phyloP scores from a whole-genome alignment of 2,888 invertebrate genomes.

The Corythucha ciliata region DNA sequence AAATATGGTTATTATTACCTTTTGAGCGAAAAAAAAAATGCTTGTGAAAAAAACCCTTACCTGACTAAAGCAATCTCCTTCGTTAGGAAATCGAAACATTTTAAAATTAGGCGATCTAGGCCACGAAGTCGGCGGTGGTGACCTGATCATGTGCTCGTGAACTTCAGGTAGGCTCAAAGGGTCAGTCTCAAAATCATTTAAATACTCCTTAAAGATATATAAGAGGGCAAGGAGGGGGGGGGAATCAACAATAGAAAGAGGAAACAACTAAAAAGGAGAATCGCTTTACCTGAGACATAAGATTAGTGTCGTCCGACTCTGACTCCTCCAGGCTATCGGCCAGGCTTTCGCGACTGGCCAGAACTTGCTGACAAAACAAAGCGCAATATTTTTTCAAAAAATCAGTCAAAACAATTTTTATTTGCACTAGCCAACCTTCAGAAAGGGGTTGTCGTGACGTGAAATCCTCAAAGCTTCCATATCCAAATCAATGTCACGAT shows the following conservation, averaged over 20 bases:
- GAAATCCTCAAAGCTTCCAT: slow-evolving; percentile 74
- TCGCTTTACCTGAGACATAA: slow-evolving; percentile 60
- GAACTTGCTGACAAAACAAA: slow-evolving; percentile 50
- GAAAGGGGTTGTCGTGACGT: slow-evolving; percentile 73
- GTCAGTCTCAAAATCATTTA: slow-evolving; percentile 53
- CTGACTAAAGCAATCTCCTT: slow-evolving; percentile 42
- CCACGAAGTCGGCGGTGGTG: slow-evolving; percentile 71
- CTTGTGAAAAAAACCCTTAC: slow-evolving; percentile 36
- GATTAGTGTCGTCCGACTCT: slow-evolving; percentile 65
- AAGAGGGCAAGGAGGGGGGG: too few relatives aligned
- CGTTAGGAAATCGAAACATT: slow-evolving; percentile 49
- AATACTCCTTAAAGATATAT: slow-evolving; percentile 43
- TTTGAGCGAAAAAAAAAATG: too few relatives aligned
- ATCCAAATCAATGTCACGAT: slow-evolving; percentile 70
- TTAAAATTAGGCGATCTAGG: slow-evolving; percentile 51
- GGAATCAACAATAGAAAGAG: background rate
- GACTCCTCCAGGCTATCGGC: slow-evolving; percentile 64
- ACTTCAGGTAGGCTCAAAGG: slow-evolving; percentile 66
- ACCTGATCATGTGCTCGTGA: slow-evolving; percentile 72
- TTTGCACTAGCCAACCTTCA: slow-evolving; percentile 59
- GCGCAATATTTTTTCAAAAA: background rate
- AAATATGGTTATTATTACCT: too few relatives aligned
- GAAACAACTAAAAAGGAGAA: background rate
- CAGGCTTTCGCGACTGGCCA: slow-evolving; percentile 70
- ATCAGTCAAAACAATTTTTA: background rate